phyloP scores from a whole-genome alignment of 64 coral and sea anemone genomes.

The Platygyra sinensis region DNA sequence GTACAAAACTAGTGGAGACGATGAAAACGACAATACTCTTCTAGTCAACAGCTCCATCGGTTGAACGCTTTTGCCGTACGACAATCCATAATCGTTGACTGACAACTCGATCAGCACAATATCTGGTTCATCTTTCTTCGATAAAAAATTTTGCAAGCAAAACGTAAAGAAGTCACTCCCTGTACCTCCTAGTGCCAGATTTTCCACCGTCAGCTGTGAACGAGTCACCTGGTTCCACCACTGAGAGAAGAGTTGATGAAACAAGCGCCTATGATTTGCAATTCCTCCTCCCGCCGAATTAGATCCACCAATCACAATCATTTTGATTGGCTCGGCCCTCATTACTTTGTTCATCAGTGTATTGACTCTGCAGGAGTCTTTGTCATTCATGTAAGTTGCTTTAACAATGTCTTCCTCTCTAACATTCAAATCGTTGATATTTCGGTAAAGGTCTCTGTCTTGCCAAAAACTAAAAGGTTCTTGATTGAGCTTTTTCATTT shows the following conservation, averaged over 20 bases:
- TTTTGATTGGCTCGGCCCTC: conserved; percentile 51
- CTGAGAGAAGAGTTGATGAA: conserved; percentile 47
- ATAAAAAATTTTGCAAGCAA: conserved; percentile 38
- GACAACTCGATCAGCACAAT: conserved; percentile 41
- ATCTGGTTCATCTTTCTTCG: conserved; percentile 9
- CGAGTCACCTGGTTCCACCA: conserved; percentile 70
- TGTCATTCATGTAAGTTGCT: background rate
- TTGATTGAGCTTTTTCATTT: background rate
- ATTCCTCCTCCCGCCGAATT: conserved; percentile 84
- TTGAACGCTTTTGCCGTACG: conserved; percentile 14
- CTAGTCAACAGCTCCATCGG: conserved; percentile 48
- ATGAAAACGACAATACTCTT: background rate
- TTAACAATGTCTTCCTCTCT: background rate
- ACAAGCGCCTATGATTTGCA: conserved; percentile 21
- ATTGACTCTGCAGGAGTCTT: background rate
- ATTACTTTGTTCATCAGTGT: conserved; percentile 37
- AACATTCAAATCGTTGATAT: background rate
- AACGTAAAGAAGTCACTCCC: conserved; percentile 90
- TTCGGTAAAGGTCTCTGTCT: background rate
- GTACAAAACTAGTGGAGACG: conserved; percentile 33
- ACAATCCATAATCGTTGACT: conserved; percentile 40
- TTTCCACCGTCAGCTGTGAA: conserved; percentile 36
- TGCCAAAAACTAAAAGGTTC: conserved; percentile 12
- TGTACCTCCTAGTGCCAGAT: conserved; percentile 81
- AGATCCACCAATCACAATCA: conserved; percentile 88